Percentiles rank a stretch among this genome's conserved stretches.
Conservation (phyloP, 2,113 vertebrate genomes). For the Sapayoa aenigma region DNA sequence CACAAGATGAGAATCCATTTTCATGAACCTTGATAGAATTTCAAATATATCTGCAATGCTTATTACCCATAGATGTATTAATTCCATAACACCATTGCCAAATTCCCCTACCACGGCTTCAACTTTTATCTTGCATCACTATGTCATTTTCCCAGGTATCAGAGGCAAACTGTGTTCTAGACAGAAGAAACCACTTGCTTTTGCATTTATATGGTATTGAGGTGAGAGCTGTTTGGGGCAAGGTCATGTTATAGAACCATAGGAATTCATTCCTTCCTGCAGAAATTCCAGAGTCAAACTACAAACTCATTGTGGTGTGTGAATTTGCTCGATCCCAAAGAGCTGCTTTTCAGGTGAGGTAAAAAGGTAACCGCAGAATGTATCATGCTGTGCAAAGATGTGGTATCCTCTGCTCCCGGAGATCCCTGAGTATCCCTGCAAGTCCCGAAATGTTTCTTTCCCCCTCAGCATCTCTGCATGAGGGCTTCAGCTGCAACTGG, state of each 20-base stretch:
- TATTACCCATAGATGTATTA: neutral
- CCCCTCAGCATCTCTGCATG: neutral
- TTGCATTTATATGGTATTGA: neutral
- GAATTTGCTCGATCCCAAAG: neutral
- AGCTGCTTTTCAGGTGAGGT: neutral
- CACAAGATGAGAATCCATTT: neutral
- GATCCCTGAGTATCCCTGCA: neutral
- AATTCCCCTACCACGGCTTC: neutral
- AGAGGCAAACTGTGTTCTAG: neutral
- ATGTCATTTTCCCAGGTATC: neutral
- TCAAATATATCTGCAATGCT: neutral
- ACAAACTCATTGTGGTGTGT: fast-evolving
- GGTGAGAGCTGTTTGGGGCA: neutral
- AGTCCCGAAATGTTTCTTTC: neutral
- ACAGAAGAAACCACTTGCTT: neutral
- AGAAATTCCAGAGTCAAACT: neutral
- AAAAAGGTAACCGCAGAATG: neutral
- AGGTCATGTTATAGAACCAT: neutral
- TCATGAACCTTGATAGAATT: neutral
- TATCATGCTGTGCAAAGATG: neutral
- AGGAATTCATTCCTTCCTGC: neutral
- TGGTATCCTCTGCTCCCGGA: neutral
- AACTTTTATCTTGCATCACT: neutral
- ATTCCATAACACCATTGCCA: neutral
- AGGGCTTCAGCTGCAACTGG: neutral